Base-by-base conservation (phyloP, 2,888 invertebrate genomes). In the Melanchra persicariae region DNA sequence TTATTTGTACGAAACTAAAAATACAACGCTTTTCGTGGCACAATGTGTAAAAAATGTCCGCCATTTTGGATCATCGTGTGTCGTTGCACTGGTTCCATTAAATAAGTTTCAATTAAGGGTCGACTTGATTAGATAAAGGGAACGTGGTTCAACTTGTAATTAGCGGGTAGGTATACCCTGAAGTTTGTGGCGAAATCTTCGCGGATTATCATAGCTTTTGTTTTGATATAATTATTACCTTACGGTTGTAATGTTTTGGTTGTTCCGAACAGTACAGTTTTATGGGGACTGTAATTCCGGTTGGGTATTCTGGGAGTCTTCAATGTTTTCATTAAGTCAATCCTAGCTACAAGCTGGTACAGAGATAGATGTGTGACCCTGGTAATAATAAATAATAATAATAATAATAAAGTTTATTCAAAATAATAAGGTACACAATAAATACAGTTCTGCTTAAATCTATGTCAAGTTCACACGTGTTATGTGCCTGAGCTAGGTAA, bases 81-180 rank as follows among this genome's bases (percentile, higher is more conserved):
- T 52, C 62, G 9, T 51, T 66, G 26, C 52, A 72, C 17, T 67
- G 64, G 34, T 74, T 77, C 83, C 62, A 79, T 79, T 74, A 75
- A 74, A 77, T 63, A 79, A 79, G 65, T 81, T 79, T 75, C 77
- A 84, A 79, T 71, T 71, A 70, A 70, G 65, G 54, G 19, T n/a
- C n/a, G n/a, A n/a, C n/a, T n/a, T n/a, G n/a, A n/a, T n/a, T n/a
- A n/a, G n/a, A n/a, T 71, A 73, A 70, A 70, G 65, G 54, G 19
- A 43, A 67, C 76, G 71, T 76, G 76, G 51, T 77, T 60, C 22
- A 72, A 77, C 68, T 82, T 40, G 26, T 64, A 76, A 83, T 70
- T 60, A 77, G 72, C 49, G 22, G 49, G n/a, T 61, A 15, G n/a
- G n/a, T 30, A 26, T 26, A 59, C 55, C 24, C 43, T 57, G 43